phyloP scores from a whole-genome alignment of 2,797 vertebrate genomes.

The Poecilia gillii region DNA sequence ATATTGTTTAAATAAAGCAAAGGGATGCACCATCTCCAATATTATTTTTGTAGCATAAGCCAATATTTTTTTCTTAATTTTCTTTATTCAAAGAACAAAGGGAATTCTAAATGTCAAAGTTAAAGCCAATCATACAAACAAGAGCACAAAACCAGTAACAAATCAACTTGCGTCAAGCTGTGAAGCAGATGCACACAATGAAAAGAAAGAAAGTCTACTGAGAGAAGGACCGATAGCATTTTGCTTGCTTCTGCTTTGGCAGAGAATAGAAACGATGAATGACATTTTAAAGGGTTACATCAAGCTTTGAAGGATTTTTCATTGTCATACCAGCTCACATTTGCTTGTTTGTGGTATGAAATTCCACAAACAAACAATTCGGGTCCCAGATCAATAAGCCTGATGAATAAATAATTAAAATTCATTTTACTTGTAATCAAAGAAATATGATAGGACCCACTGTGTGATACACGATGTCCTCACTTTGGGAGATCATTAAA shows the following conservation, averaged over 20 bases:
- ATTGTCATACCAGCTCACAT: no score
- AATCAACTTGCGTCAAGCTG: constrained; percentile 36
- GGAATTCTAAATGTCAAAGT: constrained; percentile 5
- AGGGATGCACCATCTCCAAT: constrained; percentile 7
- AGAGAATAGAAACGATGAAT: constrained; percentile 48
- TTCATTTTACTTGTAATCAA: constrained; percentile 57
- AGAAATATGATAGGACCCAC: constrained; percentile 54
- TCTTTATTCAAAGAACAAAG: neutral
- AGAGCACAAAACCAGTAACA: constrained; percentile 20
- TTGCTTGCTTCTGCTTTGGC: constrained; percentile 48
- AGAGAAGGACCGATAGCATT: constrained; percentile 40
- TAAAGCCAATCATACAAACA: constrained; percentile 12
- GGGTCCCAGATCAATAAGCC: no score
- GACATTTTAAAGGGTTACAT: constrained; percentile 58
- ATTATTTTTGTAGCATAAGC: neutral
- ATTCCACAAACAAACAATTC: no score
- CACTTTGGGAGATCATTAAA: constrained; percentile 49
- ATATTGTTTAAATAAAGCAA: neutral
- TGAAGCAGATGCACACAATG: constrained; percentile 30
- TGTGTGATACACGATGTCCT: constrained; percentile 38
- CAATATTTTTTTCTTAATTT: neutral
- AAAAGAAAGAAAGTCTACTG: constrained; percentile 21
- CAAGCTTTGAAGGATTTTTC: neutral
- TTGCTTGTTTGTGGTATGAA: no score
- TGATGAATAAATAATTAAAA: neutral